Percentiles rank a stretch among this genome's conserved stretches.
Evolutionary conservation across 1,140 invertebrate species (phyloP).

Genomic region (Cepaea nemoralis): DNA sequence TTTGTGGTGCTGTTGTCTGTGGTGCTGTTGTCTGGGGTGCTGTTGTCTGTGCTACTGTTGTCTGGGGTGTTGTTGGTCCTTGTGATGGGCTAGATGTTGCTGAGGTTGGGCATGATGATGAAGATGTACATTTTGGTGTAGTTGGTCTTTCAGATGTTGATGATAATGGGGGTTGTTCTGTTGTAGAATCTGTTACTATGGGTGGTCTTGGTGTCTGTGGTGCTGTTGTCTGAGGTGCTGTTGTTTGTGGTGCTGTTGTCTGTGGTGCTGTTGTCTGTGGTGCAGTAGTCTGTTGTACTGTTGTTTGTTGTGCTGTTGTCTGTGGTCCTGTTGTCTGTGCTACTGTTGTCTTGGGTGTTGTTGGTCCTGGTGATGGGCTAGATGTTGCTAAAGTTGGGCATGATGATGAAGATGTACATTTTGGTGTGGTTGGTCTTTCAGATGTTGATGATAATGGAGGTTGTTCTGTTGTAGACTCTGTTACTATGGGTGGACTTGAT

Average conservation of each 20-base stretch:
- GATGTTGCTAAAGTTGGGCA: background rate
- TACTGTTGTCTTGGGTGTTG: constrained; percentile 15
- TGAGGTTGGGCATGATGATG: background rate
- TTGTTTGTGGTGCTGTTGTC: background rate
- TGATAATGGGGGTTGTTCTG: background rate
- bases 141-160: background rate
- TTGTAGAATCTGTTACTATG: background rate
- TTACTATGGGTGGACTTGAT: no score
- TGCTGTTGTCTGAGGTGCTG: background rate
- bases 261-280: background rate
- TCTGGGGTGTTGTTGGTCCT: background rate
- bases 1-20: background rate
- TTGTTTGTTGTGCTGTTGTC: background rate
- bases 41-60: constrained; percentile 36
- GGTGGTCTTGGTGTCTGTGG: constrained; percentile 26
- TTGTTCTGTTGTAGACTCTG: no score
- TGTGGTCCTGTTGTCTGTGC: constrained; percentile 15
- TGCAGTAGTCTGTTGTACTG: background rate
- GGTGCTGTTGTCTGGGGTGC: background rate
- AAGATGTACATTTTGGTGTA: constrained; percentile 23
- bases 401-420: constrained; percentile 26
- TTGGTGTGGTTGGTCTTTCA: background rate
- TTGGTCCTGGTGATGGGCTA: background rate
- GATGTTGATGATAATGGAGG: no score
- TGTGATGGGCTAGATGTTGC: background rate